Evolutionary conservation across 2,113 vertebrate species (phyloP).

Genomic region (Turnix velox): DNA sequence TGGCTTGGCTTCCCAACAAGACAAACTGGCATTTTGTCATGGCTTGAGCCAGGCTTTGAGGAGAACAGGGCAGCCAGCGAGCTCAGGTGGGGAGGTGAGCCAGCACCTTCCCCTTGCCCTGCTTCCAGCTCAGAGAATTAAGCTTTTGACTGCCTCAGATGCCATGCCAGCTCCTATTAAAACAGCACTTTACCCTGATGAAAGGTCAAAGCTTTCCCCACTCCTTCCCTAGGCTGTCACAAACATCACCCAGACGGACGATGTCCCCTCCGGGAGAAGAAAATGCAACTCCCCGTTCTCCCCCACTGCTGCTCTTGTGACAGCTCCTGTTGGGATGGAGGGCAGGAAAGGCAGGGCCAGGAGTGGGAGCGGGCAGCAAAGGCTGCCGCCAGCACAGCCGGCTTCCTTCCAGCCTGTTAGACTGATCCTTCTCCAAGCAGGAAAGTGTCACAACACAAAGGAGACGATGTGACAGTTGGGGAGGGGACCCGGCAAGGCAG

Average conservation of each 20-base stretch:
- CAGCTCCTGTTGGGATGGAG: background rate
- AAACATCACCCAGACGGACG: background rate
- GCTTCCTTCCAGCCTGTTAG: slow-evolving; percentile 54
- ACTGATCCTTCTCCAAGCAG: slow-evolving; percentile 53
- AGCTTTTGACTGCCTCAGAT: background rate
- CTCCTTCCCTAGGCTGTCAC: slow-evolving; percentile 1
- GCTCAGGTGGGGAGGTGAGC: background rate
- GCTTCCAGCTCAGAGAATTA: background rate
- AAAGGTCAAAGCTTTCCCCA: slow-evolving; percentile 1
- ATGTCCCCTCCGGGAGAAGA: background rate
- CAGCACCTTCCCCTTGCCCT: background rate
- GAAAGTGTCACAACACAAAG: slow-evolving; percentile 52
- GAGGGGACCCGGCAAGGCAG: background rate
- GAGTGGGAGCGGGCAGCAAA: background rate
- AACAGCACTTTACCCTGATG: fast-evolving
- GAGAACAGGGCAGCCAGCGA: background rate
- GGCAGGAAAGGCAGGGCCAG: slow-evolving; percentile 16
- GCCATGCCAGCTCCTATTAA: background rate
- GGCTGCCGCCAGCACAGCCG: slow-evolving; percentile 19
- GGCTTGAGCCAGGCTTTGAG: background rate
- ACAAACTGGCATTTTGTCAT: slow-evolving; percentile 32
- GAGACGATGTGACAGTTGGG: slow-evolving; percentile 39
- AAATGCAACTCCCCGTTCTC: background rate
- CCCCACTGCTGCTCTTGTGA: fast-evolving
- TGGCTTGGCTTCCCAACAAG: background rate